phyloP scores from a whole-genome alignment of 1,140 invertebrate species.

The Pseudomyrmex gracilis region DNA sequence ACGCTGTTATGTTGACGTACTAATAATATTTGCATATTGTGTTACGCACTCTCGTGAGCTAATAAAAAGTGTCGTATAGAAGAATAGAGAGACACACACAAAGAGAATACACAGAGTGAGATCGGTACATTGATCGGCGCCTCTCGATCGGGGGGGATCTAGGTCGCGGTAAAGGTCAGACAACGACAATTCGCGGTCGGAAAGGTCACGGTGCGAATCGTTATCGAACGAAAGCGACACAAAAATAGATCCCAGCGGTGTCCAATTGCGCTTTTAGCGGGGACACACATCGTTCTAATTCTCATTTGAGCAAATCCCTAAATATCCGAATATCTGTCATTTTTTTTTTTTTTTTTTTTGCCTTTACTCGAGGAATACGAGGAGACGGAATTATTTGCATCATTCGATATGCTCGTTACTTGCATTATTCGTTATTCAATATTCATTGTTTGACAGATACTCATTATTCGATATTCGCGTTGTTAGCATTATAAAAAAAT shows the following conservation, averaged over 20 bases:
- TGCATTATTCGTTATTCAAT: too few relatives aligned
- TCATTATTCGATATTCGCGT: too few relatives aligned
- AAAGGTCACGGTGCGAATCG: conserved; percentile 41
- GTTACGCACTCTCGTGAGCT: too few relatives aligned
- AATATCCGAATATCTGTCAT: not conserved
- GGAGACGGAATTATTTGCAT: too few relatives aligned
- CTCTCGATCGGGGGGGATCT: conserved; percentile 25
- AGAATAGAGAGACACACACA: not conserved
- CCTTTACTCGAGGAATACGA: too few relatives aligned
- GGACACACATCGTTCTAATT: conserved; percentile 3
- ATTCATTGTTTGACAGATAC: too few relatives aligned
- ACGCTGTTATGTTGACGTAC: not conserved
- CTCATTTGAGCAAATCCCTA: not conserved
- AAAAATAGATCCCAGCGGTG: conserved; percentile 39
- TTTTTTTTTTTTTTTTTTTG: not conserved
- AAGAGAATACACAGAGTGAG: not conserved
- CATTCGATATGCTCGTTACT: too few relatives aligned
- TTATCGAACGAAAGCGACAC: conserved; percentile 50
- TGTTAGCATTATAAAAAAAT: too few relatives aligned
- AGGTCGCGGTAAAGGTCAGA: conserved; percentile 31
- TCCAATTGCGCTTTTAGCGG: conserved; percentile 6
- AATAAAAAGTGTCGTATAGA: not conserved
- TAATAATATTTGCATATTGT: not conserved
- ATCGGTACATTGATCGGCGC: conserved; percentile 23
- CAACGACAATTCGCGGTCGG: conserved; percentile 29